Evolutionary conservation across 1,140 invertebrate species (phyloP), one percentile per base, ranked within the genome.

Genomic region (Stegodyphus mimosarum): DNA sequence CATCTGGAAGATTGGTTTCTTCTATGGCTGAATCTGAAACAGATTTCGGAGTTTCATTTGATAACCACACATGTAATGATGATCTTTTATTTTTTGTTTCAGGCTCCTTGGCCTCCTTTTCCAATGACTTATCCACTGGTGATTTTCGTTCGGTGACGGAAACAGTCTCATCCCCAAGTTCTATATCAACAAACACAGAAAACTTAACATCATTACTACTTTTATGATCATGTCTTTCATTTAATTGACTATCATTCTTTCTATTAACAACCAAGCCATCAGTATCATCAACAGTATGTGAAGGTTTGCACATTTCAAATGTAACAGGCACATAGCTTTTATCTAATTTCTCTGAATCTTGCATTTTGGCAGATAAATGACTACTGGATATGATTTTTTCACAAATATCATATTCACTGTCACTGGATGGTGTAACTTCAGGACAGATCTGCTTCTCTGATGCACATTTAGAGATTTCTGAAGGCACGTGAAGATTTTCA

Each of bases 151-250:
- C 7, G 51, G 18, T 72, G 17, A 33, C n/a, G 17, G 11, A 50
- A 17, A 15, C 50, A 10, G 17, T 15, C 2, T 84, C 52, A 7
- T 84, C 83, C 11, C 15, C 66, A 2, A 84, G 64, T 17, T 76
- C 74, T 18, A 84, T 84, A n/a, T 84, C 83, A 76, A 84, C 83
- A 80, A 70, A 69, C 5, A 84, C 83, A 60, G 83, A 76, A 50
- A 84, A 74, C 18, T 83, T 83, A 10, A 74, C 15, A 74, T 83
- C 60, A 67, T 50, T n/a, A 33, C 7, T 6, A 18, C 64, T n/a
- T 17, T 18, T 17, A 2, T 60, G 9, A 5, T 60, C 55, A 60
- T 1, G 0, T 60, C 9, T 60, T 60, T 60, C 55, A 60, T 9
- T 2, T 0, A 60, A 11, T 60, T 9, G 55, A 60, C 9, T 60